Conservation (phyloP, 2,888 invertebrate genomes). For the Ligdia adustata region DNA sequence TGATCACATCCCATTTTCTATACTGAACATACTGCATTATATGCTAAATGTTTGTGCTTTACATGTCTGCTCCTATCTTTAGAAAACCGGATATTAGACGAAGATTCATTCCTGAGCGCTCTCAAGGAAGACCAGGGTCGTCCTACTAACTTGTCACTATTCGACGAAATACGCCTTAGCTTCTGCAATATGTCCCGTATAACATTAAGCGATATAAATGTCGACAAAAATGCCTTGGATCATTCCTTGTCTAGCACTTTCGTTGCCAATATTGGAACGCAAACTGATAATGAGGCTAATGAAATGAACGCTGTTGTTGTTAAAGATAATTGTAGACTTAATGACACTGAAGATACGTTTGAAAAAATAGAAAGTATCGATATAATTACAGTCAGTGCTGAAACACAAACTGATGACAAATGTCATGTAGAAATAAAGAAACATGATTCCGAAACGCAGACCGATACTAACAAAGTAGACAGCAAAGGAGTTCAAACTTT, state of each 20-base stretch:
- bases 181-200: conserved; percentile 59
- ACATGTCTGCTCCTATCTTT: conserved; percentile 34
- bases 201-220: conserved; percentile 44
- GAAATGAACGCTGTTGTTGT: too few species aligned
- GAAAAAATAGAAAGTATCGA: conserved; percentile 15
- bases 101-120: conserved; percentile 67
- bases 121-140: conserved; percentile 68
- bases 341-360: conserved; percentile 17
- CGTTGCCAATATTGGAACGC: conserved; percentile 43
- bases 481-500: conserved; percentile 25
- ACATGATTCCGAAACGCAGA: conserved; percentile 9
- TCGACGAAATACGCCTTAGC: conserved; percentile 73
- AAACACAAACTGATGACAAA: conserved; percentile 38
- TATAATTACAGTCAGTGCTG: conserved; percentile 24
- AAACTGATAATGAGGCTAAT: conserved; percentile 43
- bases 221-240: conserved; percentile 42
- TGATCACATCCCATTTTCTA: not conserved
- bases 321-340: conserved; percentile 12
- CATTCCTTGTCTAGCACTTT: conserved; percentile 27
- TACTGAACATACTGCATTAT: not conserved
- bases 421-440: conserved; percentile 1
- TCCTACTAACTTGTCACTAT: conserved; percentile 67
- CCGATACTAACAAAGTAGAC: not conserved
- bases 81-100: conserved; percentile 70
- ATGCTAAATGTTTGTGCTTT: conserved; percentile 12